Evolutionary conservation across 2,888 invertebrate genomes (phyloP).

Genomic region (Lasius platythorax): DNA sequence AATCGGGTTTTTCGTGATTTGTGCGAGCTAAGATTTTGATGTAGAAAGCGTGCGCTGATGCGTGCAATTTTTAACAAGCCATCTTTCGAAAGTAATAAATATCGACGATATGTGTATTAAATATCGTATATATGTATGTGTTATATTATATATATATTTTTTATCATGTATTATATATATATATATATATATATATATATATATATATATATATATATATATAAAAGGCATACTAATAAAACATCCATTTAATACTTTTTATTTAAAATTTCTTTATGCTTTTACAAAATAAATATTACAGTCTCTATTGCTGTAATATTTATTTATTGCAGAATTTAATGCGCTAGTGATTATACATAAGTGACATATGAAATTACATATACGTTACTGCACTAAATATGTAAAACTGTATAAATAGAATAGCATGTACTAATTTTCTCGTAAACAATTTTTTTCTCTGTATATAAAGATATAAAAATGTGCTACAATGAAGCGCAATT

Average conservation of each 20-base stretch:
- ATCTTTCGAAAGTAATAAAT: background rate
- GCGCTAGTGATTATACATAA: background rate
- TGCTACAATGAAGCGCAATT: background rate
- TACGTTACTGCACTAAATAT: background rate
- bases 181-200: no score
- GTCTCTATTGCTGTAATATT: background rate
- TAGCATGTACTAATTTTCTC: background rate
- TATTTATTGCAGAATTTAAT: background rate
- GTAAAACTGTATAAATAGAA: background rate
- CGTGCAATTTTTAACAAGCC: constrained; percentile 17
- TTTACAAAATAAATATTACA: background rate
- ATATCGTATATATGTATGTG: background rate
- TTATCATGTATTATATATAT: background rate
- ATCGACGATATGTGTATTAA: background rate
- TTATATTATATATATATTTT: background rate
- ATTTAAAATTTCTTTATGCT: background rate
- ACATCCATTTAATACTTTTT: background rate
- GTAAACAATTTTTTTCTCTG: background rate
- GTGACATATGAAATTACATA: background rate
- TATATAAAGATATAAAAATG: background rate
- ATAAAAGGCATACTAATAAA: background rate
- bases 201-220: background rate
- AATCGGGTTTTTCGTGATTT: constrained; percentile 43
- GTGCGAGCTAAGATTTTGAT: constrained; percentile 41
- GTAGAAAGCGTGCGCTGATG: constrained; percentile 31